Conservation (phyloP, 2,888 invertebrate species). For the Metalampra italica region DNA sequence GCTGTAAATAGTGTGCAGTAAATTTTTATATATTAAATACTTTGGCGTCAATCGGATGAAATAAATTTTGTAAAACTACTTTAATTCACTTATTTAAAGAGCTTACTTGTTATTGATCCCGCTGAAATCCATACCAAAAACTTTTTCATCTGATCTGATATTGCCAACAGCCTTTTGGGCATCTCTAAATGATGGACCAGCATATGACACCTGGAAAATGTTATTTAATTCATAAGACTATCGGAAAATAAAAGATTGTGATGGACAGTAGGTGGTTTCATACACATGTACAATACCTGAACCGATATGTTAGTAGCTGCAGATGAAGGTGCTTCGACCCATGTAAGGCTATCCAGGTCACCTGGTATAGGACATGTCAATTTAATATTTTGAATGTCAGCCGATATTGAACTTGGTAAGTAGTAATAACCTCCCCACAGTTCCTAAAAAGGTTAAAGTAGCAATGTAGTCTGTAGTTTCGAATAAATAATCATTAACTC, state of each 20-base stretch:
- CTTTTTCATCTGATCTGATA: conserved; percentile 8
- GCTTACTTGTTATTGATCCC: conserved; percentile 41
- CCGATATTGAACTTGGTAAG: conserved; percentile 16
- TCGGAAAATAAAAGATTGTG: neutral
- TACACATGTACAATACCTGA: conserved; percentile 30
- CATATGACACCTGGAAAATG: conserved; percentile 33
- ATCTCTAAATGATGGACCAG: conserved; percentile 37
- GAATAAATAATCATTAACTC: too few species aligned
- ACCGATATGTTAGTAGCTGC: conserved; percentile 22
- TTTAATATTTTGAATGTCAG: conserved; percentile 72
- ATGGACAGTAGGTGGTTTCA: neutral
- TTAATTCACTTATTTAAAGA: neutral
- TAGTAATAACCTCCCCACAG: conserved; percentile 48
- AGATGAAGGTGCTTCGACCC: conserved; percentile 77
- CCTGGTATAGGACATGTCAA: conserved; percentile 80
- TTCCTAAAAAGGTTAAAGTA: conserved; percentile 33
- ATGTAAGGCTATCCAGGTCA: conserved; percentile 83
- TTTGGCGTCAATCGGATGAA: too few species aligned
- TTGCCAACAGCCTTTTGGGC: conserved; percentile 23
- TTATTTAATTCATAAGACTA: neutral
- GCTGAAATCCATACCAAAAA: conserved; percentile 47
- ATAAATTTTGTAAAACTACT: neutral
- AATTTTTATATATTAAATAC: too few species aligned
- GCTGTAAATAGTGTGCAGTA: too few species aligned
- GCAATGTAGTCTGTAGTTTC: too few species aligned